Percentiles rank a stretch among this genome's conserved stretches.
Conservation (phyloP, 2,113 vertebrate genomes). For the Australoheros scitulus region DNA sequence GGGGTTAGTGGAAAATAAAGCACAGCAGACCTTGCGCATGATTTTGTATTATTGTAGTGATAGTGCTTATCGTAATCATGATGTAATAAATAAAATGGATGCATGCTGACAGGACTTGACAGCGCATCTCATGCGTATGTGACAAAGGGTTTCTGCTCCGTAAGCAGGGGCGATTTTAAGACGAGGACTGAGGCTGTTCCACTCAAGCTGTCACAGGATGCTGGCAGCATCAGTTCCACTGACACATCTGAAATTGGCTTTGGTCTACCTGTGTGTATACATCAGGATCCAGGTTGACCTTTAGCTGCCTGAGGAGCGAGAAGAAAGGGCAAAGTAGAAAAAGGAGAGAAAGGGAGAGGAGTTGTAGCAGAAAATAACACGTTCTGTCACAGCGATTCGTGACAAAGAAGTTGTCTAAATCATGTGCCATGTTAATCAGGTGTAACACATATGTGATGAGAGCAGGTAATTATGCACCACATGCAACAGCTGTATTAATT, state of each 20-base stretch:
- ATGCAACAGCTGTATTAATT: conserved; percentile 3
- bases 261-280: conserved; percentile 60
- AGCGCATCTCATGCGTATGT: conserved; percentile 33
- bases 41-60: background rate
- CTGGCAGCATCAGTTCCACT: conserved; percentile 63
- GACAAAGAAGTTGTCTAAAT: background rate
- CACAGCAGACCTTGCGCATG: background rate
- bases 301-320: conserved; percentile 34
- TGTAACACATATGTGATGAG: background rate
- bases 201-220: conserved; percentile 70
- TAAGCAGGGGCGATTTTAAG: conserved; percentile 64
- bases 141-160: conserved; percentile 54
- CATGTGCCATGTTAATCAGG: background rate
- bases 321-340: conserved; percentile 44
- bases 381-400: background rate
- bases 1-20: background rate
- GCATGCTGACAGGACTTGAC: conserved; percentile 48
- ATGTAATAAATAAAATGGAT: conserved; percentile 32
- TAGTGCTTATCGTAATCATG: conserved; percentile 16
- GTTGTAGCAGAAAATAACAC: background rate
- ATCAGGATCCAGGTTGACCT: conserved; percentile 45
- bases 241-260: conserved; percentile 78
- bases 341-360: background rate
- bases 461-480: background rate
- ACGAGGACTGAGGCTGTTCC: conserved; percentile 62